phyloP scores from a whole-genome alignment of 2,797 vertebrate genomes.

The Rhabdomys pumilio region DNA sequence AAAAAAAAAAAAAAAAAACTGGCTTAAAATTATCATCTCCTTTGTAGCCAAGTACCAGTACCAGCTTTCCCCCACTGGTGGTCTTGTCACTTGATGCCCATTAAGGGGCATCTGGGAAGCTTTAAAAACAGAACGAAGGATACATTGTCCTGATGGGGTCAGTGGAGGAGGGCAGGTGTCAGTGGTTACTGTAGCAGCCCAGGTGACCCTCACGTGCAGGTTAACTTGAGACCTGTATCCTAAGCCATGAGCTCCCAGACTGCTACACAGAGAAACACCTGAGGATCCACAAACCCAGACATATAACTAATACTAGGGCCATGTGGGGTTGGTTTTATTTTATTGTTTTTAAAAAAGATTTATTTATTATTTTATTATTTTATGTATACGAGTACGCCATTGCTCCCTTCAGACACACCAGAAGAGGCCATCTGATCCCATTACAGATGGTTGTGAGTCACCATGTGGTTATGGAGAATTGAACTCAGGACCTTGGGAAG shows the following conservation, averaged over 20 bases:
- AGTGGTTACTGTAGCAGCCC: not conserved
- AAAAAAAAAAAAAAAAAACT: too few species aligned
- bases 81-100: not conserved
- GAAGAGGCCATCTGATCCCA: too few species aligned
- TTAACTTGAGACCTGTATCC: not conserved
- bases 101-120: not conserved
- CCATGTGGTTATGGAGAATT: too few species aligned
- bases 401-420: too few species aligned
- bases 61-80: not conserved
- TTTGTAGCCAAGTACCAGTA: not conserved
- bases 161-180: not conserved
- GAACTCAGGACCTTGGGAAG: too few species aligned
- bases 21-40: not conserved
- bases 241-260: not conserved
- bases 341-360: too few species aligned
- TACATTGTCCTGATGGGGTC: not conserved
- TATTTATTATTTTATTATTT: too few species aligned
- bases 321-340: not conserved
- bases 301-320: not conserved
- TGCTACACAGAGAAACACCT: not conserved
- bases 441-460: too few species aligned
- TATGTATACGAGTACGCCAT: too few species aligned
- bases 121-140: not conserved
- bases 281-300: not conserved
- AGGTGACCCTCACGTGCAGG: not conserved